Evolutionary conservation across 2,888 invertebrate genomes (phyloP), one percentile per base, ranked within the genome.

Genomic region (Tetragonisca angustula): DNA sequence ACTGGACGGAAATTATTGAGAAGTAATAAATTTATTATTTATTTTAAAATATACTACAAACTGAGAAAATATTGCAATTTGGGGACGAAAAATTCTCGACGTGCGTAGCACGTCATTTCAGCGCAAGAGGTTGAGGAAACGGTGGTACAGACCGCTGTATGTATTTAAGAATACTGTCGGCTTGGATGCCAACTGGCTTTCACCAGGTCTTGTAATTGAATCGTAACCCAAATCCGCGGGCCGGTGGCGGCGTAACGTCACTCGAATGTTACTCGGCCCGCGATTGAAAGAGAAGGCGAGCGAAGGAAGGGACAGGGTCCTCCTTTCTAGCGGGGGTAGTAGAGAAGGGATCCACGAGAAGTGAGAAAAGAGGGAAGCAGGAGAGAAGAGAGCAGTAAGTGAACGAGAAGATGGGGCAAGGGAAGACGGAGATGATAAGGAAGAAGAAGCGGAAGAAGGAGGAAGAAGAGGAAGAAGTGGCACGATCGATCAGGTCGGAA

Each of bases 401-500:
- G 21, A 17, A 4, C 68, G 36, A 21, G 52, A 68, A 56, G 77
- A 27, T n/a, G 43, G 65, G n/a, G 19, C n/a, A 61, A 17, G 13
- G 24, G 59, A 52, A 76, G 36, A 56, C 69, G 68, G 21, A 32
- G 70, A 27, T 24, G 65, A 59, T 27, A 67, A 68, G 52, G 50
- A 50, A 43, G 36, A 65, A 32, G 49, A 49, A 62, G 69, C 27
- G 32, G 49, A 64, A 21, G n/a, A 36, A 52, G 52, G 69, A 32
- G 50, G 71, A 67, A 56, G 70, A 36, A 27, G 62, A 24, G 70
- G 74, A 69, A 78, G 71, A 71, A 67, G 50, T 32, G 56, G 64
- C 70, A 61, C 84, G 85, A 89, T 89, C 88, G 89, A 89, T 87
- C 88, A 87, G 85, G 70, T 89, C 87, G 83, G 79, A 83, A 88